Base-by-base conservation (phyloP, 2,113 vertebrate species). In the Malurus melanocephalus region DNA sequence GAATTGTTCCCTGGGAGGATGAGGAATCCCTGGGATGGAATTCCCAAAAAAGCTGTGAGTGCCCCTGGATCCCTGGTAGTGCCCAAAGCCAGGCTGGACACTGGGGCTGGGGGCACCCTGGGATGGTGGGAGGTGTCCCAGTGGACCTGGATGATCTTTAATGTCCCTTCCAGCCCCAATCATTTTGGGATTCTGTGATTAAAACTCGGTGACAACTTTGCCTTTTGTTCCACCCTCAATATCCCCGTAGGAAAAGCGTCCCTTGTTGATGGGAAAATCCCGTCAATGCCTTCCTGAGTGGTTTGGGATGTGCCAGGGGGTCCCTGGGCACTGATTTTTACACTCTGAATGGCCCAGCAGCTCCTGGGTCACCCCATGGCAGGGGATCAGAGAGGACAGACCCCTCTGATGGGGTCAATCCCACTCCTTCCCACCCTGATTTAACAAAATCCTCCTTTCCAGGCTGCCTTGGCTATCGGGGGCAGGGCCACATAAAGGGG, bases 391-490 rank as follows among this genome's bases (percentile, higher is more conserved):
- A 87, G 67, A 30, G 30, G 53, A 28, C 22, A 12, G 28, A 11
- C 2, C 56, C 90, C 43, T 89, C 12, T 51, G 38, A 45, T 64
- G 84, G 16, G 52, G n/a, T 16, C 77, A 80, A n/a, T 13, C 46
- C 57, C 85, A 92, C 59, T 72, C 23, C 48, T 57, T 56, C 79
- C 85, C 66, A 20, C 94, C 53, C 13, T 0, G 17, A 45, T 86
- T 48, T 13, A 80, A 33, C 76, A 75, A 80, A 89, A 40, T 13
- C 52, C 61, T 72, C 69, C 92, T 72, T 73, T 75, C 57, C 65
- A 68, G 43, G 60, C 42, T 60, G 83, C 77, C 26, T 62, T 42
- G 55, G 61, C 89, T 88, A 78, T 94, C 84, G 32, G 66, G 11
- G 90, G 51, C 35, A 72, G 32, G 67, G 57, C 16, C 69, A 80